Evolutionary conservation across 2,113 vertebrate species (phyloP), one percentile per base, ranked within the genome.

Genomic region (Ammodytes dubius): DNA sequence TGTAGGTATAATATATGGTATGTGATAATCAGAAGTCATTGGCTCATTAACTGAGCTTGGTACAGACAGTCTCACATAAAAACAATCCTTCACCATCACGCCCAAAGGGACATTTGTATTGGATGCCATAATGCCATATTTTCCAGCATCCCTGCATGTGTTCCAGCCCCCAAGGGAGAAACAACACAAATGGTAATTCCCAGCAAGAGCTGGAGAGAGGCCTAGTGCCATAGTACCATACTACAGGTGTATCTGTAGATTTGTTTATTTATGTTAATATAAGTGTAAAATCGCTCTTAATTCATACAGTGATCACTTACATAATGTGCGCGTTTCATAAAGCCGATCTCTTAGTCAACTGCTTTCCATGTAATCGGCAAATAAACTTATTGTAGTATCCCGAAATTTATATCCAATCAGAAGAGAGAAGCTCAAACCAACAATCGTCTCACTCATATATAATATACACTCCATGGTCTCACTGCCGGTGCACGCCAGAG

Each of bases 101-200:
- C 73, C 82, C 65, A 46, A 70, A 54, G 77, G 73, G 68, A 10
- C 17, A 56, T 27, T 45, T 77, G 73, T 68, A 64, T 67, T 50
- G 64, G 72, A 70, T 74, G 64, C 17, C 60, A 64, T 68, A 45
- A 70, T 57, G 54, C 37, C 50, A 64, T 47, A 19, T 52, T 78
- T 74, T 65, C 74, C 60, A 68, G 19, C 70, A 72, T 73, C 50
- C 7, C 77, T 69, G 35, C 39, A 57, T 65, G 27, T 79, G 39
- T 19, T 46, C 17, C 37, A 77, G 66, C 52, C 68, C 57, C 42
- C 17, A 40, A 57, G 82, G 71, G 71, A 63, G 74, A 47, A 63
- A 71, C 74, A 71, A 70, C 70, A 57, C 54, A 82, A 59, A 82
- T 65, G 54, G 54, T 54, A 79, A 84, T 77, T 77, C 35, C 54